Evolutionary conservation across 2,797 vertebrate species (phyloP).

Genomic region (Chaunax sp.): DNA sequence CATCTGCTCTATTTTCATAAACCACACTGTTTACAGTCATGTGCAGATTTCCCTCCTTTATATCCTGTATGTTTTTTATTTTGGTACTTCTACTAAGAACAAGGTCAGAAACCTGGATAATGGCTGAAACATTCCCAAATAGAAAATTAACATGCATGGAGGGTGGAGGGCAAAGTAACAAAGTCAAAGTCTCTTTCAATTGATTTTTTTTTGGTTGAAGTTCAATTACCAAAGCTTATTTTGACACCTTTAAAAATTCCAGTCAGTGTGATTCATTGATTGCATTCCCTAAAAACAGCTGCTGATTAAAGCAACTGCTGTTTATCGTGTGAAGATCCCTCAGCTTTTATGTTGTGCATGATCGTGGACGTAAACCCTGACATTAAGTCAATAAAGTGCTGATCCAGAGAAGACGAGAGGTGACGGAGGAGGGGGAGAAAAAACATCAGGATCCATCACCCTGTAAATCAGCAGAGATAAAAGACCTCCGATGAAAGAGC

Average conservation of each 20-base stretch:
- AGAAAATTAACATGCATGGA: conserved; percentile 32
- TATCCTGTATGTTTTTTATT: not conserved
- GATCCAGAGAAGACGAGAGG: conserved; percentile 9
- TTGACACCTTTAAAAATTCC: conserved; percentile 41
- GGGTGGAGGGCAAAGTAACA: conserved; percentile 3
- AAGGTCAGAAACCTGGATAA: conserved; percentile 17
- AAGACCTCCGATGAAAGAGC: conserved; percentile 38
- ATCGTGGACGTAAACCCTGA: conserved; percentile 45
- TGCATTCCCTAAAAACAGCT: conserved; percentile 30
- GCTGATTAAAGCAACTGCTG: conserved; percentile 37
- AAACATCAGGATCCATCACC: conserved; percentile 25
- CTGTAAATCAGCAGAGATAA: conserved; percentile 50
- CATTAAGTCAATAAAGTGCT: conserved; percentile 34
- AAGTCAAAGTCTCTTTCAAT: conserved; percentile 17
- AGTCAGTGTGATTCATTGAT: conserved; percentile 35
- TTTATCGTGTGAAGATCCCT: conserved; percentile 15
- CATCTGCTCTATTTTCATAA: conserved; percentile 38
- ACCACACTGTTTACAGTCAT: conserved; percentile 9
- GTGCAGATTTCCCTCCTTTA: not conserved
- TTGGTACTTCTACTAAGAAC: conserved; percentile 5
- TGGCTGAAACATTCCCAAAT: conserved; percentile 8
- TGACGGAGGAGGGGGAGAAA: conserved; percentile 8
- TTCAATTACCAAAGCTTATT: conserved; percentile 49
- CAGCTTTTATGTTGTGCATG: conserved; percentile 16
- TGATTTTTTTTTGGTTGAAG: conserved; percentile 54